Evolutionary conservation across 92 coral and sea anemone genomes (phyloP).

Genomic region (Plumapathes pennacea): DNA sequence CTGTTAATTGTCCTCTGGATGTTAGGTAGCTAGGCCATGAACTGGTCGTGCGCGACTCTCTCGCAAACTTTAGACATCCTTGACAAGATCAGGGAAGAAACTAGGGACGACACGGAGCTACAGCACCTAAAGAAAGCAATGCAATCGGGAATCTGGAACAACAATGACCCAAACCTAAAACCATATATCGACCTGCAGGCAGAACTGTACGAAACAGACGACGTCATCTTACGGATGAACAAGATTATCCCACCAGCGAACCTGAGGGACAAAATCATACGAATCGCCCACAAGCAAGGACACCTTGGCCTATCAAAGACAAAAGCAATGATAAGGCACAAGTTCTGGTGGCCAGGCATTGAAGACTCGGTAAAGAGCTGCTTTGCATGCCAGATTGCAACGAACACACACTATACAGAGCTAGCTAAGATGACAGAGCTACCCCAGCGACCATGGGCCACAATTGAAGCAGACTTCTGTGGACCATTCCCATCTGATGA

Average conservation of each 20-base stretch:
- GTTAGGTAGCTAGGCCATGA: too few relatives aligned
- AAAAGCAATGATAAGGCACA: slow-evolving; percentile 41
- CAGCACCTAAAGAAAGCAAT: slow-evolving; percentile 35
- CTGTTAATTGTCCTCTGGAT: too few relatives aligned
- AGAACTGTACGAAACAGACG: slow-evolving; percentile 40
- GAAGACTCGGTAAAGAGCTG: slow-evolving; percentile 35
- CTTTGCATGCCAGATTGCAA: slow-evolving; percentile 39
- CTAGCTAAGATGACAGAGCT: slow-evolving; percentile 53
- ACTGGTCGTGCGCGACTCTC: too few relatives aligned
- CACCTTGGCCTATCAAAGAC: slow-evolving; percentile 47
- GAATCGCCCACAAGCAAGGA: slow-evolving; percentile 54
- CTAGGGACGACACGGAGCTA: too few relatives aligned
- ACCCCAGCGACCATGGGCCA: slow-evolving; percentile 48
- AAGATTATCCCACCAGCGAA: slow-evolving; percentile 49
- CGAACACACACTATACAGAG: slow-evolving; percentile 12
- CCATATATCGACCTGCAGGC: slow-evolving; percentile 49
- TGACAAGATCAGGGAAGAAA: too few relatives aligned
- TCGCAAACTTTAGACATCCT: too few relatives aligned
- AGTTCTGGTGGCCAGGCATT: slow-evolving; percentile 51
- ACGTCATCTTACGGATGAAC: slow-evolving; percentile 36
- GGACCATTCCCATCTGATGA: slow-evolving; percentile 50
- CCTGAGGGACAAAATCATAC: slow-evolving; percentile 32
- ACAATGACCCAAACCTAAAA: slow-evolving; percentile 7
- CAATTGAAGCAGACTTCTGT: slow-evolving; percentile 52
- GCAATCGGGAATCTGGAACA: slow-evolving; percentile 36